Base-by-base conservation (phyloP, 2,797 vertebrate genomes). In the Sardinella longiceps region DNA sequence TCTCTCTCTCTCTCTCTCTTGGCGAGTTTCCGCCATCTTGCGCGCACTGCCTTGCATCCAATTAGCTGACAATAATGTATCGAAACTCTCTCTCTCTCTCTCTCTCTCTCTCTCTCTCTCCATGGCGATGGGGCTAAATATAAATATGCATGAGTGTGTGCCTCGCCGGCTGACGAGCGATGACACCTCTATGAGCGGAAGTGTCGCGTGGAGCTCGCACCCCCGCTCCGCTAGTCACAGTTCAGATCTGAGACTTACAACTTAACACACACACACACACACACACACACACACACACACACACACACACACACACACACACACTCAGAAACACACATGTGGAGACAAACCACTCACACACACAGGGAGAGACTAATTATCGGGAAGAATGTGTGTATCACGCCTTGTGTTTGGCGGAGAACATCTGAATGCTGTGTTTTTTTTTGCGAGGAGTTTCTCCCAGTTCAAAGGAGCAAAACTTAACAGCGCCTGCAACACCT, bases 31-130 rank as follows among this genome's bases (percentile, higher is more conserved):
- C 94, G 95, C 94, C 97, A 96, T 96, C 95, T 96, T 96, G 97
- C 93, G 95, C 95, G 95, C 96, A 96, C 97, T 93, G 77, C 96
- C 96, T 97, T 97, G 97, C 97, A 98, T 97, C 97, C 98, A 98
- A 98, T 99, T 99, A 99, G 97, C 97, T 98, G 97, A 98, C 97
- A 99, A 98, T 99, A 98, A 98, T 97, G 97, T 97, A 97, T 96
- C 95, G 95, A 96, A 77, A 96, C 95, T 95, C 63, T 70, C 63
- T 28, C 63, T 33, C 28, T 25, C 28, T 66, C 60, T n/a, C 60
- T 33, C 66, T 70, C 66, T 39, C 66, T 74, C 66, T 18, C 66
- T 77, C 10, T 77, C 37, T 77, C 18, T 77, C 18, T 18, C 94
- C 92, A 94, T 77, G 70, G 70, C 9, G 70, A 95, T 95, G 91